Percentiles rank a stretch among this genome's conserved stretches.
These are phyloP conservation scores for Caracal caracal DNA, from an alignment of 2,113 vertebrate genomes.

Conservation along the genomic window DNA sequence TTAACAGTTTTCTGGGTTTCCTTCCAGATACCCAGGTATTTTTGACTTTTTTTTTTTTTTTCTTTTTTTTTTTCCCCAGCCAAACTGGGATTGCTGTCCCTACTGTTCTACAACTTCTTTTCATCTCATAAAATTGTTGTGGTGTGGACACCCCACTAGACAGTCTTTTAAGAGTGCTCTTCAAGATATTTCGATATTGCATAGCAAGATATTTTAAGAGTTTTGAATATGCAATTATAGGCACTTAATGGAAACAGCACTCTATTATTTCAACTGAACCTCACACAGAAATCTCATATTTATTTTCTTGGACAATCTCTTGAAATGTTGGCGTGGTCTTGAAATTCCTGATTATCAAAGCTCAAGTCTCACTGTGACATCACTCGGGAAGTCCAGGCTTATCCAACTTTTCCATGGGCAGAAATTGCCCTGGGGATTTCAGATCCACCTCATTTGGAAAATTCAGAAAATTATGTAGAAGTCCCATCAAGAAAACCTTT, in stretches of 20 bases:
- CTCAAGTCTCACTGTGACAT: not conserved
- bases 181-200: not conserved
- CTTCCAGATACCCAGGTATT: not conserved
- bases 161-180: not conserved
- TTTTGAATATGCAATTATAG: constrained; percentile 52
- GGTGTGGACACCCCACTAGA: not conserved
- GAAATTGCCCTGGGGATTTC: constrained; percentile 71
- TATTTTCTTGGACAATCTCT: constrained; percentile 55
- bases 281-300: not conserved
- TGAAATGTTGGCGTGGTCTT: constrained; percentile 43
- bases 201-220: not conserved
- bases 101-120: not conserved
- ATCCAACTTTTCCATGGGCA: constrained; percentile 58
- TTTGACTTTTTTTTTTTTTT: not conserved
- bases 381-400: constrained; percentile 76
- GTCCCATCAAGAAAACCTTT: constrained; percentile 56
- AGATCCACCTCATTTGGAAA: constrained; percentile 53
- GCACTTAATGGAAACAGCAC: not conserved
- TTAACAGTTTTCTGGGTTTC: not conserved
- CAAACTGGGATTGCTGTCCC: not conserved
- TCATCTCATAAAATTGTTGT: not conserved
- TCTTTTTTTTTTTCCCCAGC: not conserved
- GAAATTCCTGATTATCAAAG: constrained; percentile 63
- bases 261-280: not conserved
- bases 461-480: constrained; percentile 59